Base-by-base conservation (phyloP, 2,797 vertebrate genomes). In the Squalus acanthias region DNA sequence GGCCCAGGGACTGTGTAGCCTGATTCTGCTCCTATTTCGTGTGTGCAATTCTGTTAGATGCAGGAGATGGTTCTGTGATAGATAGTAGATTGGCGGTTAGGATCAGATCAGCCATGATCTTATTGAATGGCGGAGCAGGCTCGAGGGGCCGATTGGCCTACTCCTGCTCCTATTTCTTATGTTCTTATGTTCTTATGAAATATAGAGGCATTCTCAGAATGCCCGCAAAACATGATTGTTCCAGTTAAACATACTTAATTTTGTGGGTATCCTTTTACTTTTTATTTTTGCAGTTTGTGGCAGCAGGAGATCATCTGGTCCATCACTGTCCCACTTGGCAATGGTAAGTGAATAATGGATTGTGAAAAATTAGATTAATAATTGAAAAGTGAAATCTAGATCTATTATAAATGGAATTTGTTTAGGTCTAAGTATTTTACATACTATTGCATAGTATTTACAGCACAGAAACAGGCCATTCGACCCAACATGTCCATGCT, bases 261-360 rank as follows among this genome's bases (percentile, higher is more conserved):
- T 74, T 74, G 17, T 69, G 33, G 13, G 46, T 97, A 96, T 89
- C 20, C 39, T 50, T 13, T 96, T 96, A 0, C 79, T 96, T 96
- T 97, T 57, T 96, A 96, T 82, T 74, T 96, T 96, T 96, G 95
- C 97, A 99, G 99, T 99, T 99, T 98, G 98, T 99, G 0, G 99
- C 99, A 97, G 99, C 99, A 96, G 99, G 99, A 97, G 99, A 99
- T 97, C 99, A 99, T 97, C 97, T 99, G 97, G 99, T 99, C 97
- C 99, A 99, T 97, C 99, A 99, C 97, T 99, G 99, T 97, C 99
- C 99, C 96, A 99, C 99, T 96, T 99, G 99, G 99, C 99, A 99
- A 98, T 99, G 99, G 99, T 99, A 98, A 99, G 98, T 98, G 3
- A 17, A 13, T 72, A 39, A 82, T 60, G 46, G 39, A 53, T 39